Conservation (phyloP, 2,797 vertebrate genomes). For the Microctenopoma stevenorrisi region DNA sequence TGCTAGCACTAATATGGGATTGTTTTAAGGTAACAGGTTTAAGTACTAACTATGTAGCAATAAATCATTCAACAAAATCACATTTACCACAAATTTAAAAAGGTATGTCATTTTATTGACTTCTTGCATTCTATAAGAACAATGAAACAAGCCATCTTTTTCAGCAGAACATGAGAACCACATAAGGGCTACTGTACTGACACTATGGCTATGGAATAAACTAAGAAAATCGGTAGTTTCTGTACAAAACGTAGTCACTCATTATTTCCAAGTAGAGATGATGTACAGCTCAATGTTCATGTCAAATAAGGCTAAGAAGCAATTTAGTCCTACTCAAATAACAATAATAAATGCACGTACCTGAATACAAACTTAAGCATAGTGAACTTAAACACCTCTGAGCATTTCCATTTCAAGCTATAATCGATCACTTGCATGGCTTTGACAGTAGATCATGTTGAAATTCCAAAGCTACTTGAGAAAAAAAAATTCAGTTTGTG, state of each 20-base stretch:
- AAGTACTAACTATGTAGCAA: background rate
- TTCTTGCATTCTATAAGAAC: slow-evolving; percentile 43
- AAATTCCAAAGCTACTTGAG: slow-evolving; percentile 10
- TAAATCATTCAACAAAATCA: slow-evolving; percentile 11
- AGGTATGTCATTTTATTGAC: slow-evolving; percentile 64
- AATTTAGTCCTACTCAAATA: slow-evolving; percentile 42
- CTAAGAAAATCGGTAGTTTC: slow-evolving; percentile 45
- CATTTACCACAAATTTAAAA: slow-evolving; percentile 37
- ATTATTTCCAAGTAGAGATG: slow-evolving; percentile 37
- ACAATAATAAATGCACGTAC: slow-evolving; percentile 41
- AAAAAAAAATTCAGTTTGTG: slow-evolving; percentile 41
- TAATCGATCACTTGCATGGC: slow-evolving; percentile 18
- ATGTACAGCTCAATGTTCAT: slow-evolving; percentile 28
- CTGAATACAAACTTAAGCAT: slow-evolving; percentile 38
- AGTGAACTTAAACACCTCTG: slow-evolving; percentile 33
- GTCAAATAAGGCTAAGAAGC: slow-evolving; percentile 19
- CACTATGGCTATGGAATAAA: slow-evolving; percentile 47
- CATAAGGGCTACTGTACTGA: slow-evolving; percentile 35
- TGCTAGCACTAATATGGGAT: background rate
- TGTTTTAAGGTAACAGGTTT: background rate
- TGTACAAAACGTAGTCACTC: slow-evolving; percentile 49
- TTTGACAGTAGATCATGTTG: slow-evolving; percentile 24
- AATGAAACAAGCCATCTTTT: slow-evolving; percentile 44
- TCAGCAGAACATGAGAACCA: slow-evolving; percentile 48
- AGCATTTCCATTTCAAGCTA: slow-evolving; percentile 33